Base-by-base conservation (phyloP, 2,888 invertebrate species). In the Blastobasis adustella region DNA sequence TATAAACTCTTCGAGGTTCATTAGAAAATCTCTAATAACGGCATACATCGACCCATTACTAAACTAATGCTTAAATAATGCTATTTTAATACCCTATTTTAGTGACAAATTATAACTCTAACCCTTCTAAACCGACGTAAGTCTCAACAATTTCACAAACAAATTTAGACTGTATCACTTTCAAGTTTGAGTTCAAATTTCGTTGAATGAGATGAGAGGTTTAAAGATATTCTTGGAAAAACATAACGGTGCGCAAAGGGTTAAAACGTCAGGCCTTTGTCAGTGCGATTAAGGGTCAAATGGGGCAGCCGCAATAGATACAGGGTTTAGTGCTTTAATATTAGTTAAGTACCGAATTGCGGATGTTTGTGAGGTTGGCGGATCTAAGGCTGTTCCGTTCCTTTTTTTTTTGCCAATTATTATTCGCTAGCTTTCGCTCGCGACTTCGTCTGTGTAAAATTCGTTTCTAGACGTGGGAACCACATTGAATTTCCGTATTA, bases 211-310 rank as follows among this genome's bases (percentile, higher is more conserved):
- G 43, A 9, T n/a, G 9, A 5, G 37, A 7, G 39, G 38, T 10
- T 6, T 8, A 0, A 38, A 10, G 7, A 43, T 10, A n/a, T 44
- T 45, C 23, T 10, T 10, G 8, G 10, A 43, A 43, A 43, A 43
- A 5, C n/a, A 43, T 10, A 38, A n/a, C 10, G 37, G n/a, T n/a
- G 38, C 10, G 46, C 46, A 38, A 46, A 46, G 46, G 58, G 54
- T 56, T 54, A 50, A 49, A 53, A 56, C 44, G 58, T 59, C 59
- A 54, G 50, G 49, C 56, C 58, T 52, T 41, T 50, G 43, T 51
- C 47, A 47, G 8, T 47, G 47, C 44, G 49, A 49, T 46, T 46
- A 46, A n/a, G 46, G 46, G 5, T 7, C 23, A 38, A 46, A 10
- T 46, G 38, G 37, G 9, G 23, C 23, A 23, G n/a, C 46, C 46